Evolutionary conservation across 2,113 vertebrate genomes (phyloP).

Genomic region (Corynorhinus townsendii): DNA sequence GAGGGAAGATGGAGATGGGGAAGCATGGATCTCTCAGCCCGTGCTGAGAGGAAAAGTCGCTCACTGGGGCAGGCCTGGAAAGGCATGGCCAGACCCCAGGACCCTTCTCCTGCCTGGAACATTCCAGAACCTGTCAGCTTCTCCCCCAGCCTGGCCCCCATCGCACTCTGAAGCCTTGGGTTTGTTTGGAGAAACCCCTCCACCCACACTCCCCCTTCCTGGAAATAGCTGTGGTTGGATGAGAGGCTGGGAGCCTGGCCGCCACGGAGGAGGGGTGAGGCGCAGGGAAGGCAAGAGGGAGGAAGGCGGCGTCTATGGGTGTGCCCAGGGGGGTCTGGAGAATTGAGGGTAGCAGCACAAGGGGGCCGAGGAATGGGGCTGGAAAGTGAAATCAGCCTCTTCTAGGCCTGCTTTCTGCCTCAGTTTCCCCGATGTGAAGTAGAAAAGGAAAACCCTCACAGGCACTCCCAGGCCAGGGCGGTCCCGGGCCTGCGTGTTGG

Average conservation of each 20-base stretch:
- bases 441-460: background rate
- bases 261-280: constrained; percentile 54
- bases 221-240: constrained; percentile 75
- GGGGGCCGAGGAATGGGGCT: background rate
- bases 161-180: constrained; percentile 32
- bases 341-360: background rate
- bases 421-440: background rate
- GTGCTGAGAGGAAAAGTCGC: background rate
- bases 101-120: constrained; percentile 28
- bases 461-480: background rate
- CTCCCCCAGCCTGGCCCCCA: constrained; percentile 48
- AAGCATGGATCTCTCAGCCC: too few relatives aligned
- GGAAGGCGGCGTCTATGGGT: background rate
- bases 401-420: background rate
- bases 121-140: constrained; percentile 33
- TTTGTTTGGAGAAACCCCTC: constrained; percentile 74
- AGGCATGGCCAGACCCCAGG: background rate
- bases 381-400: background rate
- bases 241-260: constrained; percentile 48
- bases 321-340: background rate
- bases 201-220: constrained; percentile 64
- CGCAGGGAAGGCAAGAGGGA: constrained; percentile 32
- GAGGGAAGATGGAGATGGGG: background rate
- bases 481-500: background rate
- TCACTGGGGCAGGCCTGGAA: background rate